Evolutionary conservation across 2,888 invertebrate genomes (phyloP), one percentile per base, ranked within the genome.

Genomic region (Drosophila lacicola): DNA sequence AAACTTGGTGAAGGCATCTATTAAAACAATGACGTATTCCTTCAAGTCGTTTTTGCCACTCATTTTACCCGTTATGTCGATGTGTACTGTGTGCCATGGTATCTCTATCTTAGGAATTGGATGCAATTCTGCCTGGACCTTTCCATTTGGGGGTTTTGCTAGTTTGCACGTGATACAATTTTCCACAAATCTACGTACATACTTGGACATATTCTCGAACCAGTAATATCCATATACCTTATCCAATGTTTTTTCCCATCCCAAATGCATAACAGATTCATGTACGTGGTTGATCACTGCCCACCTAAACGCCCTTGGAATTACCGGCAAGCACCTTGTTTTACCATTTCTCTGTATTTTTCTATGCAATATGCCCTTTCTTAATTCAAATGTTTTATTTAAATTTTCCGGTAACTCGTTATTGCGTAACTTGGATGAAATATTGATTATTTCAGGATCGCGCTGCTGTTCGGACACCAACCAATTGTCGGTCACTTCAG

Each of bases 401-500:
- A 37, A 10, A 37, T 37, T 37, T 13, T 11, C 37, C 13, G 37
- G 13, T 10, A 37, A 37, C 13, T 37, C 37, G 13, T 37, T 37
- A 13, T 37, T 37, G 37, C 37, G 6, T 37, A 37, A 4, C 37
- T 37, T 19, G 19, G 19, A 19, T 19, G 19, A 19, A 19, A 19
- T 19, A 19, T 19, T 19, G 19, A 19, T 19, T 19, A 13, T 10
- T 37, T 37, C 37, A 13, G 37, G 37, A 34, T 36, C 25, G 5
- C 21, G 37, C 10, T 37, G 25, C 21, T 39, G n/a, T 50, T 37
- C 37, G 2, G 37, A 36, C n/a, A 50, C 2, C 9, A 37, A 39
- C 21, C 50, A 39, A 2, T 21, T 37, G 37, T 37, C 25, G 13
- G 50, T n/a, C 37, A 50, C 17, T 21, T 50, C 37, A 19, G 39